phyloP scores from a whole-genome alignment of 2,113 vertebrate genomes.

The Poeciliopsis prolifica region DNA sequence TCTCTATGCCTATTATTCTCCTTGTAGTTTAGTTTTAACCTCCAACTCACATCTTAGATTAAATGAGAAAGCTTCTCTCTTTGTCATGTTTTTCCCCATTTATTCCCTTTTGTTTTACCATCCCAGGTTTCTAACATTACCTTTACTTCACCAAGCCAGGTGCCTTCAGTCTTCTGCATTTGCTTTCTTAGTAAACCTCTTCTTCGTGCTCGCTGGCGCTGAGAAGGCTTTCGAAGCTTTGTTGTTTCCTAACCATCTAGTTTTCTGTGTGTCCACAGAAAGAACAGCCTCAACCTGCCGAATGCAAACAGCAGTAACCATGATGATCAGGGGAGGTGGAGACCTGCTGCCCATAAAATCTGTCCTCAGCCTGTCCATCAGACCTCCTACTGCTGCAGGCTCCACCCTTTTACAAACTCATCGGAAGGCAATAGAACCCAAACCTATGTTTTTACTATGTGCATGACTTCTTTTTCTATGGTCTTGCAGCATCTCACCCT shows the following conservation, averaged over 20 bases:
- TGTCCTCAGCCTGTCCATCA: slow-evolving; percentile 80
- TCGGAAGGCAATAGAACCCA: slow-evolving; percentile 70
- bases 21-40: slow-evolving; percentile 25
- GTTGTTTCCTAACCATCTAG: background rate
- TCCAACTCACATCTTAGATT: slow-evolving; percentile 34
- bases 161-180: slow-evolving; percentile 16
- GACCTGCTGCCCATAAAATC: slow-evolving; percentile 70
- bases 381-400: slow-evolving; percentile 76
- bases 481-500: slow-evolving; percentile 61
- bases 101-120: slow-evolving; percentile 11
- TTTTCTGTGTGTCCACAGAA: slow-evolving; percentile 79
- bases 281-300: slow-evolving; percentile 91
- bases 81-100: slow-evolving; percentile 12
- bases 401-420: slow-evolving; percentile 72
- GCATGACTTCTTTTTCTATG: slow-evolving; percentile 84
- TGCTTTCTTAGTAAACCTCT: slow-evolving; percentile 30
- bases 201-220: slow-evolving; percentile 13
- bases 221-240: slow-evolving; percentile 1
- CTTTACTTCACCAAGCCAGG: slow-evolving; percentile 21
- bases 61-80: background rate
- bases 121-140: slow-evolving; percentile 55
- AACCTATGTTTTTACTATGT: slow-evolving; percentile 82
- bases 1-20: slow-evolving; percentile 26
- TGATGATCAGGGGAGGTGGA: slow-evolving; percentile 72
- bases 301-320: slow-evolving; percentile 98